A percentile compares a stretch with the other conserved stretches of the same genome.
Evolutionary conservation across 2,113 vertebrate species (phyloP).

Genomic region (Phocoena phocoena): DNA sequence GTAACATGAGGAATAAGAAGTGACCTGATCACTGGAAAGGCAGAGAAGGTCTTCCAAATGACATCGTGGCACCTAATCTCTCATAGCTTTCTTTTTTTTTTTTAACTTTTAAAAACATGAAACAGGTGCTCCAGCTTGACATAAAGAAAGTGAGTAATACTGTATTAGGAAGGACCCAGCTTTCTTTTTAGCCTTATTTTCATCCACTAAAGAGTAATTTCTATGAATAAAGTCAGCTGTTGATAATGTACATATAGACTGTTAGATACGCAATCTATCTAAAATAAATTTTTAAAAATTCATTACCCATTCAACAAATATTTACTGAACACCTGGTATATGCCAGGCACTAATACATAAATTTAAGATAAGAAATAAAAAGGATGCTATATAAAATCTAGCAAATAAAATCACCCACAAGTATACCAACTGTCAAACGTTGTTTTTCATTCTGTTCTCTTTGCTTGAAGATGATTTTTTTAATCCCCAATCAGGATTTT

Average conservation of each 20-base stretch:
- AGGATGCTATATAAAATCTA: not conserved
- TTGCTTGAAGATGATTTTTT: not conserved
- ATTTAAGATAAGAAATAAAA: not conserved
- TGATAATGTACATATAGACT: not conserved
- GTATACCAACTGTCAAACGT: not conserved
- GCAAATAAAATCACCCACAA: not conserved
- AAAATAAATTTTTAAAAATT: not conserved
- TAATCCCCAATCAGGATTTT: not conserved
- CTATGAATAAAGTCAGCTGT: conserved; percentile 23
- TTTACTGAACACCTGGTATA: not conserved
- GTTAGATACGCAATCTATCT: not conserved
- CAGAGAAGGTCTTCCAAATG: not conserved
- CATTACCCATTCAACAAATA: conserved; percentile 28
- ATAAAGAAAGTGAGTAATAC: not conserved
- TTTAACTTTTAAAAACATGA: not conserved
- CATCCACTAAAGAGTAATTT: not conserved
- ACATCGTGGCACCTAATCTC: not conserved
- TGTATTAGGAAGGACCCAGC: not conserved
- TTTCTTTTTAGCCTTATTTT: not conserved
- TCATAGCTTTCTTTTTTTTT: not conserved
- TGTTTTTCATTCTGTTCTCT: conserved; percentile 26
- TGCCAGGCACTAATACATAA: not conserved
- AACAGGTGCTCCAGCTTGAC: not conserved
- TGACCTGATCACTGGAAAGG: not conserved
- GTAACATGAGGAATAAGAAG: not conserved